These are phyloP conservation scores for Zonotrichia albicollis DNA, from an alignment of 2,797 vertebrate genomes.

Conservation along the genomic window DNA sequence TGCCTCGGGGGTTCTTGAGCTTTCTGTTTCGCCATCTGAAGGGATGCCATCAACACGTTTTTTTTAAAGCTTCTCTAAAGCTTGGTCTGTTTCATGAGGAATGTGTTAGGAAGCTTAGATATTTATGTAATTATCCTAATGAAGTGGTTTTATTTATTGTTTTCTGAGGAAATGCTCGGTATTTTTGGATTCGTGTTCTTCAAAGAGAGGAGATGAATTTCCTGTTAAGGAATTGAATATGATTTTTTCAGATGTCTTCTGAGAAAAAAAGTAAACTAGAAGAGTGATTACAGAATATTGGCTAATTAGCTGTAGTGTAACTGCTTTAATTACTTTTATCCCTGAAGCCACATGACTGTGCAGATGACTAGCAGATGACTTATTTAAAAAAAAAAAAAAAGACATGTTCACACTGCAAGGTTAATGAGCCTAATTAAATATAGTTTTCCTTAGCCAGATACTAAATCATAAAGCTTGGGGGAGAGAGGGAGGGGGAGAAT, in stretches of 20 bases:
- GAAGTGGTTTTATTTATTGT: slow-evolving; percentile 58
- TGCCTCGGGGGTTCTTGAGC: slow-evolving; percentile 15
- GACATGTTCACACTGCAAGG: slow-evolving; percentile 64
- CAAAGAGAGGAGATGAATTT: slow-evolving; percentile 32
- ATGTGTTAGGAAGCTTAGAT: slow-evolving; percentile 5
- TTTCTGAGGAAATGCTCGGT: slow-evolving; percentile 33
- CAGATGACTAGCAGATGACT: slow-evolving; percentile 75
- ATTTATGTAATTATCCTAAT: slow-evolving; percentile 53
- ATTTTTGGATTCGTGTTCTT: slow-evolving; percentile 19
- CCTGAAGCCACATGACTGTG: slow-evolving; percentile 72
- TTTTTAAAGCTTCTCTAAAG: slow-evolving; percentile 3
- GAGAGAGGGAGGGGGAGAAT: background rate
- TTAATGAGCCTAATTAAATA: slow-evolving; percentile 73
- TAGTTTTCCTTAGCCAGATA: slow-evolving; percentile 60
- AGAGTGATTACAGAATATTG: slow-evolving; percentile 73
- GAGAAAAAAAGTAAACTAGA: slow-evolving; percentile 66
- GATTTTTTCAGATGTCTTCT: slow-evolving; percentile 58
- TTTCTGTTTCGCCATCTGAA: slow-evolving; percentile 53
- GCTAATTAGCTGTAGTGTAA: slow-evolving; percentile 74
- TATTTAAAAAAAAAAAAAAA: slow-evolving; percentile 59
- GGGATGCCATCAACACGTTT: background rate
- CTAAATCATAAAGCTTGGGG: slow-evolving; percentile 51
- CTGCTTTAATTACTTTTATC: slow-evolving; percentile 75
- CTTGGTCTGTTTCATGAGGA: background rate
- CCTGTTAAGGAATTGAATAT: slow-evolving; percentile 37